These are phyloP conservation scores for Dicaeum eximium DNA, from an alignment of 2,113 vertebrate genomes.

Conservation along the genomic window DNA sequence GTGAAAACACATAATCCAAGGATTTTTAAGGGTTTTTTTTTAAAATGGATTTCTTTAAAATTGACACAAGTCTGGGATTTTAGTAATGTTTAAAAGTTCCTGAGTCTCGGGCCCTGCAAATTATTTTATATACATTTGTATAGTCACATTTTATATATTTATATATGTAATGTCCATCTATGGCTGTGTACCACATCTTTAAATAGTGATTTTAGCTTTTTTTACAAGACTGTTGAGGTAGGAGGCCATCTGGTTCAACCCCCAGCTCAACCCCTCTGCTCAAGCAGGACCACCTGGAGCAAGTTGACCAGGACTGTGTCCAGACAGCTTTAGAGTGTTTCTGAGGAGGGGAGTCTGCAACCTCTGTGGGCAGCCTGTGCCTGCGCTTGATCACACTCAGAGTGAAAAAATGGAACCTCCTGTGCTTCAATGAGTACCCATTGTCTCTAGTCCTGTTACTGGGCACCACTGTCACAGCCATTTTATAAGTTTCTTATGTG, in stretches of 20 bases:
- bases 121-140: not conserved
- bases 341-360: not conserved
- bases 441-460: not conserved
- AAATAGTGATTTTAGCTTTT: not conserved
- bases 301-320: too few species aligned
- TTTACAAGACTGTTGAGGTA: not conserved
- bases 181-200: not conserved
- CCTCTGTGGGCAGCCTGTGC: not conserved
- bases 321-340: not conserved
- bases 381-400: accelerated
- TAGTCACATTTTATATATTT: not conserved
- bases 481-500: too few species aligned
- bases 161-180: not conserved
- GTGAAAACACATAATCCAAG: not conserved
- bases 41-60: not conserved
- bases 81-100: not conserved
- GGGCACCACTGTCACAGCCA: too few species aligned
- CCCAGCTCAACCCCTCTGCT: accelerated
- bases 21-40: not conserved
- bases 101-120: not conserved
- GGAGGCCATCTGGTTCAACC: not conserved
- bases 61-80: not conserved
- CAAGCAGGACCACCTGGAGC: not conserved
- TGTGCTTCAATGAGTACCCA: not conserved
- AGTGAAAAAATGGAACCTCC: not conserved